Conservation (phyloP, 2,888 invertebrate species). For the Cerastis rubricosa region DNA sequence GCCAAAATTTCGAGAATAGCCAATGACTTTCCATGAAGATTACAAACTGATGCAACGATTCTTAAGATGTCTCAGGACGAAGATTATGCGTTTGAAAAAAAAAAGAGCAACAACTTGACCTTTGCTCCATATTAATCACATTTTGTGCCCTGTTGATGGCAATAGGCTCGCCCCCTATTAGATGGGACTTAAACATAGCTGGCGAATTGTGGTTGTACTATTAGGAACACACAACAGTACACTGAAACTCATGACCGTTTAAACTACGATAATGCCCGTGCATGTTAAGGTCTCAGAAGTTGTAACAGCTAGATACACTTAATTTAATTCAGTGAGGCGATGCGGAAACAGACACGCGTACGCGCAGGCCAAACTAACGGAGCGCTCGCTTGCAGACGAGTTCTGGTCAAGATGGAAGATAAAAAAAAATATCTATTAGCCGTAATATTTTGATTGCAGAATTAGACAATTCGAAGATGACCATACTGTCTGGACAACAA, state of each 20-base stretch:
- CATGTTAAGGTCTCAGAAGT: neutral
- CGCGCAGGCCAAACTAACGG: constrained; percentile 50
- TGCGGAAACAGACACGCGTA: constrained; percentile 53
- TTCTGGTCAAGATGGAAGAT: neutral
- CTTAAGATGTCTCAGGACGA: neutral
- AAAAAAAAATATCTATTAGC: neutral
- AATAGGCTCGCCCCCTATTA: too few species aligned
- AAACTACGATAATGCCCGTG: neutral
- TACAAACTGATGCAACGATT: neutral
- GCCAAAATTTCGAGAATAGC: neutral
- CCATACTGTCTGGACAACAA: neutral
- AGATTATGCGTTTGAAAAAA: neutral
- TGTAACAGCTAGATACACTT: constrained; percentile 39
- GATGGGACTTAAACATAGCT: too few species aligned
- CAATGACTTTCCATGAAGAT: neutral
- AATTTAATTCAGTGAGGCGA: constrained; percentile 44
- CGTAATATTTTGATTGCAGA: neutral
- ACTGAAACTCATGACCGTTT: too few species aligned
- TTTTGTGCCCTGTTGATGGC: too few species aligned
- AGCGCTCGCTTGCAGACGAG: neutral
- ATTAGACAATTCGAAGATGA: neutral
- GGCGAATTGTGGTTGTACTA: too few species aligned
- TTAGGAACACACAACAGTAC: too few species aligned
- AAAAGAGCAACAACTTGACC: neutral
- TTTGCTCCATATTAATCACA: neutral